Conservation (phyloP, 2,113 vertebrate genomes). For the Vidua macroura region DNA sequence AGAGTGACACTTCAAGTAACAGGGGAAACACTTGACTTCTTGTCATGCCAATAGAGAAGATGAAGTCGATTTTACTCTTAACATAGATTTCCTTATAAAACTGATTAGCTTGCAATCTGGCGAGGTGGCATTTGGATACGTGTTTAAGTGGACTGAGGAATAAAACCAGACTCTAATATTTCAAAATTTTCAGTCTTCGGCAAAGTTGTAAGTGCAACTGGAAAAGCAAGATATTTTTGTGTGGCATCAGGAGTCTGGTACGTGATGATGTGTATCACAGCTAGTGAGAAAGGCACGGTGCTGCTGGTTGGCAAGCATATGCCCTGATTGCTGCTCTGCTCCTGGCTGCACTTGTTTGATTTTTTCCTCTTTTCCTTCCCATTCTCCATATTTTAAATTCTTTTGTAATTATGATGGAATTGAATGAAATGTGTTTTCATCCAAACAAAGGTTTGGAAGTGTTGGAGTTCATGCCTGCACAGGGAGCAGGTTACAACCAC, state of each 20-base stretch:
- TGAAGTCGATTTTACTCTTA: background rate
- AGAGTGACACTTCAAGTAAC: background rate
- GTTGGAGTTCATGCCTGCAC: fast-evolving
- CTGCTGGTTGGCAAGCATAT: background rate
- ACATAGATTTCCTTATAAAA: background rate
- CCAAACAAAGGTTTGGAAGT: background rate
- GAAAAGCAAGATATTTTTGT: background rate
- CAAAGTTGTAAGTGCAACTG: background rate
- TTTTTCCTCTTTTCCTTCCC: background rate
- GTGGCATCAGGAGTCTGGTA: background rate
- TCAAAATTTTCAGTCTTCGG: background rate
- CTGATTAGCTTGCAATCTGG: background rate
- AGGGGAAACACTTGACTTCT: background rate
- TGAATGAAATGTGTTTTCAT: background rate
- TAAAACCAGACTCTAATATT: background rate
- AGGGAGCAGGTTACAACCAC: fast-evolving
- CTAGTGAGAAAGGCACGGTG: background rate
- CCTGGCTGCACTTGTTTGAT: background rate
- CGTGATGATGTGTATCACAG: background rate
- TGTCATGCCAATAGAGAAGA: background rate
- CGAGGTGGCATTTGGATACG: background rate
- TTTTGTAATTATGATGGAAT: background rate
- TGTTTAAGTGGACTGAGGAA: background rate
- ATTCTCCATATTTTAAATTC: background rate
- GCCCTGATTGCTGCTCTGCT: background rate